A percentile compares a stretch with the other conserved stretches of the same genome.
phyloP scores from a whole-genome alignment of 2,797 vertebrate species.

The Falco columbarius region DNA sequence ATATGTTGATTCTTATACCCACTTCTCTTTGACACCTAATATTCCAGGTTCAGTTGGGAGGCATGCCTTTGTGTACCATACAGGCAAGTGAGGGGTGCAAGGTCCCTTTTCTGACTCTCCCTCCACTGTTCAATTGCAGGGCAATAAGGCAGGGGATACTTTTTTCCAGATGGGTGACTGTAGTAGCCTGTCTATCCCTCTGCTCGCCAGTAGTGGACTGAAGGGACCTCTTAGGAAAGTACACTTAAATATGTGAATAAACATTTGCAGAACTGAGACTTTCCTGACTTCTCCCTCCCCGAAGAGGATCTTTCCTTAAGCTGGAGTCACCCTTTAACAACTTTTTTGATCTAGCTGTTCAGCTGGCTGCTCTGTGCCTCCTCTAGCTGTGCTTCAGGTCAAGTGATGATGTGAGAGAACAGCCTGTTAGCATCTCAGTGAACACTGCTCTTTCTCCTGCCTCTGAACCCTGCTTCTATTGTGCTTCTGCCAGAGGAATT shows the following conservation, averaged over 20 bases:
- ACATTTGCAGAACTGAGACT: background rate
- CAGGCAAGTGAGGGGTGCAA: background rate
- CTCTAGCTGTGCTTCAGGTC: background rate
- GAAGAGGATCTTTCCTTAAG: background rate
- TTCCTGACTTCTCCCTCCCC: background rate
- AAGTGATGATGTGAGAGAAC: background rate
- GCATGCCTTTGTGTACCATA: rapidly evolving
- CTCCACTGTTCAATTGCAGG: background rate
- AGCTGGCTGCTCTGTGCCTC: background rate
- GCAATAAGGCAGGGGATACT: background rate
- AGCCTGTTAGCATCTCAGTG: background rate
- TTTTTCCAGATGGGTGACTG: background rate
- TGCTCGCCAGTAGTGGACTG: background rate
- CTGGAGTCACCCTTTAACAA: background rate
- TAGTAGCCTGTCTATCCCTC: background rate
- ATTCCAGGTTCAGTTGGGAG: background rate
- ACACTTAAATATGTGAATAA: background rate
- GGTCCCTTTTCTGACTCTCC: background rate
- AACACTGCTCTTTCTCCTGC: background rate
- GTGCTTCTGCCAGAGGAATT: background rate
- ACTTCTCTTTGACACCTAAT: background rate
- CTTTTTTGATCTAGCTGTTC: background rate
- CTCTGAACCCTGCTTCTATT: background rate
- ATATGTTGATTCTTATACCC: background rate
- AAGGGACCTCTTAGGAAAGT: background rate